These are phyloP conservation scores for Trissolcus basalis DNA, from an alignment of 1,140 invertebrate species.

Conservation along the genomic window DNA sequence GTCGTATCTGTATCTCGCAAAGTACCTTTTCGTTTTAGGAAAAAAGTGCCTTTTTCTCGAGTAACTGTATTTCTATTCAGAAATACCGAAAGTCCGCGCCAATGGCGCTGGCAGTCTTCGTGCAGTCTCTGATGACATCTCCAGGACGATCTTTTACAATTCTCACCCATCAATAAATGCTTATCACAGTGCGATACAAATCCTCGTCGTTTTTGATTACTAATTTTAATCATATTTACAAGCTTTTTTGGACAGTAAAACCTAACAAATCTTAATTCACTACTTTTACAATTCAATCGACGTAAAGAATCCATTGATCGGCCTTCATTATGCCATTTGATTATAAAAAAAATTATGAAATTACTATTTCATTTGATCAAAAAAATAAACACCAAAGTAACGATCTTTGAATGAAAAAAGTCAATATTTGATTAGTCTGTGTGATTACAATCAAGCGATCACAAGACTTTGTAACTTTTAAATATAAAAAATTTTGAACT, in stretches of 20 bases:
- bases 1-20: slow-evolving; percentile 1
- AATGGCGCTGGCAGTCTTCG: slow-evolving; percentile 29
- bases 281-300: too few species aligned
- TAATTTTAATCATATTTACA: slow-evolving; percentile 34
- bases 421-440: too few species aligned
- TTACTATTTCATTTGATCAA: too few species aligned
- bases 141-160: slow-evolving; percentile 5
- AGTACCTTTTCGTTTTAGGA: background rate
- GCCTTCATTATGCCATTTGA: too few species aligned
- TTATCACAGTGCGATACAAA: slow-evolving; percentile 38
- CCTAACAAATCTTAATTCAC: too few species aligned
- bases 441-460: too few species aligned
- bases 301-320: too few species aligned
- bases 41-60: background rate
- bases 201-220: slow-evolving; percentile 11
- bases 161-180: slow-evolving; percentile 23
- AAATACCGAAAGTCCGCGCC: slow-evolving; percentile 1
- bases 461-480: too few species aligned
- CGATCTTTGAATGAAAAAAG: too few species aligned
- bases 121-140: slow-evolving; percentile 1
- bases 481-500: too few species aligned
- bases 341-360: too few species aligned
- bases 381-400: too few species aligned
- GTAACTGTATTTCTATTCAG: background rate
- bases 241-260: background rate